These are phyloP conservation scores for Chelon labrosus DNA, from an alignment of 2,797 vertebrate genomes.

Conservation along the genomic window DNA sequence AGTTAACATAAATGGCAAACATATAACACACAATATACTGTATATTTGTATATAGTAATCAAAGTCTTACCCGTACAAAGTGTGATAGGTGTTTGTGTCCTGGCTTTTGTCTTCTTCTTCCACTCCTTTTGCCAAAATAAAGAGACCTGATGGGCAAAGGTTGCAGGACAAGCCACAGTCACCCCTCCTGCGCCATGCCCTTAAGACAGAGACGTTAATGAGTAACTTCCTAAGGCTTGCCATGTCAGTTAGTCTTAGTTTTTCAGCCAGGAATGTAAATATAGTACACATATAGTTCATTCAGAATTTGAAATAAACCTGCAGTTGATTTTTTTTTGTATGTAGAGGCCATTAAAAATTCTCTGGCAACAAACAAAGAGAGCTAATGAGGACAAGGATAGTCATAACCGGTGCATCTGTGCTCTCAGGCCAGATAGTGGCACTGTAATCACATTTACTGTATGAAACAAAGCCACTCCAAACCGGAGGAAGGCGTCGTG, in stretches of 20 bases:
- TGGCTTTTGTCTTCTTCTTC: conserved; percentile 33
- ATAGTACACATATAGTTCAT: not conserved
- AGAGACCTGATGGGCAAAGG: conserved; percentile 72
- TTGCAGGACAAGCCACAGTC: conserved; percentile 31
- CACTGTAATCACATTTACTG: conserved; percentile 34
- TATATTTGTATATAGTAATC: not conserved
- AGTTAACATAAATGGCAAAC: not conserved
- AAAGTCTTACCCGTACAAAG: conserved; percentile 51
- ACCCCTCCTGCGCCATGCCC: conserved; percentile 32
- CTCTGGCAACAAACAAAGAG: not conserved
- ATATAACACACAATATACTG: not conserved
- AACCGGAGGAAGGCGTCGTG: no score
- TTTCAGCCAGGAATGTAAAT: not conserved
- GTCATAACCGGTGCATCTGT: conserved; percentile 26
- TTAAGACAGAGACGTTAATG: conserved; percentile 74
- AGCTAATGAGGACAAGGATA: not conserved
- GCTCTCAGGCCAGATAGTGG: conserved; percentile 56
- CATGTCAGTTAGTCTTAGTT: not conserved
- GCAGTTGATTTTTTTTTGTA: not conserved
- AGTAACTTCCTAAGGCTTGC: conserved; percentile 64
- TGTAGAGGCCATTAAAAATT: not conserved
- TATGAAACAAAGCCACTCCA: not conserved
- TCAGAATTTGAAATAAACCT: not conserved
- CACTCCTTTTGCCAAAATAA: conserved; percentile 17
- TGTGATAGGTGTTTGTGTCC: conserved; percentile 15